A percentile compares a stretch with the other conserved stretches of the same genome.
Evolutionary conservation across 30 jellyfish, hydroid and myxozoan species (phyloP).

Genomic region (Mastigias papua): DNA sequence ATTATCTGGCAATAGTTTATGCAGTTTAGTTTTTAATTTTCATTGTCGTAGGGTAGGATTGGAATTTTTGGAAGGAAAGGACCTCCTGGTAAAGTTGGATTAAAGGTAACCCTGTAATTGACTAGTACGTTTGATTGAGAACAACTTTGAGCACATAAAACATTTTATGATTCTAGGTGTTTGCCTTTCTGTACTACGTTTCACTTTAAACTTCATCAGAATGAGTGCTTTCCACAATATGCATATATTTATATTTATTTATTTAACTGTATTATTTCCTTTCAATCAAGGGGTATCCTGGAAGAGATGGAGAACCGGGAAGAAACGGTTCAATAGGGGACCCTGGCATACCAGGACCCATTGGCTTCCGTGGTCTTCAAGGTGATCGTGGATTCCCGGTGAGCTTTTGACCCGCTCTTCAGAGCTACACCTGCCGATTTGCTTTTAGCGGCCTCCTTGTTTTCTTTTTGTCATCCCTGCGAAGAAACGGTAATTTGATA

Average conservation of each 20-base stretch:
- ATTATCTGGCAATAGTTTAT: constrained; percentile 34
- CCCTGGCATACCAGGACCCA: constrained; percentile 68
- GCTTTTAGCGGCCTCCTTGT: neutral
- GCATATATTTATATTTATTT: neutral
- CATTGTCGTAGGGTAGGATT: constrained; percentile 87
- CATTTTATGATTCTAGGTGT: too few relatives aligned
- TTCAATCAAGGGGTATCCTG: constrained; percentile 70
- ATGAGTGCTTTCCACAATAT: neutral
- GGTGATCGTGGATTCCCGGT: constrained; percentile 75
- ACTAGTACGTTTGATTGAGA: too few relatives aligned
- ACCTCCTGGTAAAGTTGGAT: constrained; percentile 78
- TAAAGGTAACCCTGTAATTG: constrained; percentile 74
- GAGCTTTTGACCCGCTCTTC: neutral
- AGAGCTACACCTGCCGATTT: neutral
- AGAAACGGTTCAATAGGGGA: constrained; percentile 62
- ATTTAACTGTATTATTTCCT: neutral
- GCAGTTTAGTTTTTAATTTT: constrained; percentile 63
- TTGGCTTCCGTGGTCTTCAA: constrained; percentile 54
- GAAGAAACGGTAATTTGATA: neutral
- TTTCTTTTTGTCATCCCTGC: neutral
- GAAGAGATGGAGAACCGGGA: constrained; percentile 76
- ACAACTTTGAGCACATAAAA: too few relatives aligned
- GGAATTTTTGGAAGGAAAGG: constrained; percentile 89
- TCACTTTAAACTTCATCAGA: neutral
- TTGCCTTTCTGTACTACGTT: neutral